Percentiles rank a stretch among this genome's conserved stretches.
Conservation (phyloP, 2,113 vertebrate species). For the Anolis carolinensis region DNA sequence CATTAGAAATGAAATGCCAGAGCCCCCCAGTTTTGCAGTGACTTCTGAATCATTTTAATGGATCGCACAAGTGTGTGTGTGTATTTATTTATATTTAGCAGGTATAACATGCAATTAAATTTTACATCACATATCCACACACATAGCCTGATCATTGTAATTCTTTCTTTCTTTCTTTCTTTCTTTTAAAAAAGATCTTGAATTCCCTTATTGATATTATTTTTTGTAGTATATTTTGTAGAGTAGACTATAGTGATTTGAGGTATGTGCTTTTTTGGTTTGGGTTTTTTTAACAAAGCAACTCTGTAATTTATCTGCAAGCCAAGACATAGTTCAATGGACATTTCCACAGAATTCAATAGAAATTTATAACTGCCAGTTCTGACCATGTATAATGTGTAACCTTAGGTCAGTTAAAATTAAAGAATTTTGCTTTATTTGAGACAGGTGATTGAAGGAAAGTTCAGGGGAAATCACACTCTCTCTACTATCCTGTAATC, state of each 20-base stretch:
- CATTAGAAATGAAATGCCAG: too few relatives aligned
- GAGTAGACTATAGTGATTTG: constrained; percentile 1
- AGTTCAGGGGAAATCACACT: constrained; percentile 45
- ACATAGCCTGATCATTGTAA: neutral
- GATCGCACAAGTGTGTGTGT: too few relatives aligned
- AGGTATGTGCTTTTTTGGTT: neutral
- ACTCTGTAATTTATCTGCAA: neutral
- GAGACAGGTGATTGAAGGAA: constrained; percentile 44
- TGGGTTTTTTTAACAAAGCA: constrained; percentile 3
- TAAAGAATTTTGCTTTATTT: constrained; percentile 46
- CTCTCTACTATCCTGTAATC: constrained; percentile 27
- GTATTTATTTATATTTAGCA: too few relatives aligned
- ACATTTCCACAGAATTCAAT: neutral
- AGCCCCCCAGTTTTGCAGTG: too few relatives aligned
- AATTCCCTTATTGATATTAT: neutral
- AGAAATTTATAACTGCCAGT: constrained; percentile 25
- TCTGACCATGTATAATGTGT: constrained; percentile 1
- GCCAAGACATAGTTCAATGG: constrained; percentile 2
- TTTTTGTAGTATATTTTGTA: too few relatives aligned
- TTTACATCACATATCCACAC: constrained; percentile 14
- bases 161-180: neutral
- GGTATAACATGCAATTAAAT: neutral
- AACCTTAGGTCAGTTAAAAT: constrained; percentile 41
- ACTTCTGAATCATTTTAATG: too few relatives aligned
- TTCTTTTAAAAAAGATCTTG: neutral